These are phyloP conservation scores for Panorpa germanica DNA, from an alignment of 2,888 invertebrate species.

Conservation along the genomic window DNA sequence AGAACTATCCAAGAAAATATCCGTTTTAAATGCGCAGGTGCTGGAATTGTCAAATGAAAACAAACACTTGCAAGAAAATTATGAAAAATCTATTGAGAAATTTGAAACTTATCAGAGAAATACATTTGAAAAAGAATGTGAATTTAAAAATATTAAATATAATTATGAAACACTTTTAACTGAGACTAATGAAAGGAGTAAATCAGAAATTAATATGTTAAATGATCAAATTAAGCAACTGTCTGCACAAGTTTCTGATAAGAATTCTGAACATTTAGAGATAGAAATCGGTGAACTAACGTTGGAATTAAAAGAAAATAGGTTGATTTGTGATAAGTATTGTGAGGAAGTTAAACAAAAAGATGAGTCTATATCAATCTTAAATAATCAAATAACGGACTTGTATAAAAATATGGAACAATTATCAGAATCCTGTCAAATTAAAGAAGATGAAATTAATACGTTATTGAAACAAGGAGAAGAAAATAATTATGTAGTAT, in stretches of 20 bases:
- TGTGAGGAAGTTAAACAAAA: conserved; percentile 27
- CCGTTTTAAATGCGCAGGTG: conserved; percentile 11
- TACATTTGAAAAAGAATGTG: too few species aligned
- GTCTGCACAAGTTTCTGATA: too few species aligned
- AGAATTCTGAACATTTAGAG: too few species aligned
- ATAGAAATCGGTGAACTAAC: too few species aligned
- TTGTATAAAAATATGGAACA: conserved; percentile 35
- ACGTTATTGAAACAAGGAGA: conserved; percentile 25
- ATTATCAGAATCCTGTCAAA: conserved; percentile 25
- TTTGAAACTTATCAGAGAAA: conserved; percentile 16
- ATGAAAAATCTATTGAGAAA: conserved; percentile 27
- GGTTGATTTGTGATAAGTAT: conserved; percentile 18
- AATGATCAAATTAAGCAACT: too few species aligned
- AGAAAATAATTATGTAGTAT: conserved; percentile 18
- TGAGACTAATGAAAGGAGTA: too few species aligned
- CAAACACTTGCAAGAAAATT: conserved; percentile 30
- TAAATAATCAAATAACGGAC: conserved; percentile 31
- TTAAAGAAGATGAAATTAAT: conserved; percentile 28
- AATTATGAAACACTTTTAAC: too few species aligned
- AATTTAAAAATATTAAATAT: too few species aligned
- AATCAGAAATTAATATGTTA: too few species aligned
- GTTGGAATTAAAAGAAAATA: too few species aligned
- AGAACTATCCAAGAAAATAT: conserved; percentile 16
- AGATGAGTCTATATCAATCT: conserved; percentile 39
- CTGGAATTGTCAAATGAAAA: conserved; percentile 28